Conservation (phyloP, 2,113 vertebrate species). For the Tor tambroides region DNA sequence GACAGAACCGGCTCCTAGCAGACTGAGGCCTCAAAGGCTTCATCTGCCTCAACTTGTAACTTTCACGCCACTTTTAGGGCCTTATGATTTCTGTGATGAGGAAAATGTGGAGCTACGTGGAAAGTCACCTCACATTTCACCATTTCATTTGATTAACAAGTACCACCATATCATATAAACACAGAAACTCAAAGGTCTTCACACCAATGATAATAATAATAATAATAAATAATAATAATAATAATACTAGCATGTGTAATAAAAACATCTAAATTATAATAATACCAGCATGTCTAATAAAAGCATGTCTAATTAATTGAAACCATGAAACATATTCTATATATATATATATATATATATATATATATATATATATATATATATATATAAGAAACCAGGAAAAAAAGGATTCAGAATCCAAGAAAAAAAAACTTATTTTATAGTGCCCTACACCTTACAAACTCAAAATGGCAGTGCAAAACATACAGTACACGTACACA, state of each 20-base stretch:
- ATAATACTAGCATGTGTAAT: no score
- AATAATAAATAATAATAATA: no score
- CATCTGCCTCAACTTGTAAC: constrained; percentile 3
- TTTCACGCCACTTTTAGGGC: constrained; percentile 12
- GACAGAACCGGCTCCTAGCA: constrained; percentile 64
- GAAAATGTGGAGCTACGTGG: not conserved
- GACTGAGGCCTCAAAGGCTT: constrained; percentile 45
- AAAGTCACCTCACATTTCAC: not conserved
- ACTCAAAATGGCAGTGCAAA: not conserved
- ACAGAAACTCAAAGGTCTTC: not conserved
- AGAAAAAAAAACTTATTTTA: not conserved
- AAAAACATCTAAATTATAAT: no score
- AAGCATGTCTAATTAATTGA: no score
- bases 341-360: no score
- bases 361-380: no score
- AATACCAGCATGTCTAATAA: no score
- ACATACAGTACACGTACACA: not conserved
- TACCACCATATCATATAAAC: not conserved
- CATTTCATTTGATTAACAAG: not conserved
- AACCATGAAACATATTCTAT: no score
- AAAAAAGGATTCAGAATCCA: no score
- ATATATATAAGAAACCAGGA: no score
- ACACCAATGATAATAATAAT: no score
- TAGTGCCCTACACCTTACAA: not conserved
- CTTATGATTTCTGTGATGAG: not conserved